Evolutionary conservation across 2,888 invertebrate genomes (phyloP).

Genomic region (Tridacna crocea): DNA sequence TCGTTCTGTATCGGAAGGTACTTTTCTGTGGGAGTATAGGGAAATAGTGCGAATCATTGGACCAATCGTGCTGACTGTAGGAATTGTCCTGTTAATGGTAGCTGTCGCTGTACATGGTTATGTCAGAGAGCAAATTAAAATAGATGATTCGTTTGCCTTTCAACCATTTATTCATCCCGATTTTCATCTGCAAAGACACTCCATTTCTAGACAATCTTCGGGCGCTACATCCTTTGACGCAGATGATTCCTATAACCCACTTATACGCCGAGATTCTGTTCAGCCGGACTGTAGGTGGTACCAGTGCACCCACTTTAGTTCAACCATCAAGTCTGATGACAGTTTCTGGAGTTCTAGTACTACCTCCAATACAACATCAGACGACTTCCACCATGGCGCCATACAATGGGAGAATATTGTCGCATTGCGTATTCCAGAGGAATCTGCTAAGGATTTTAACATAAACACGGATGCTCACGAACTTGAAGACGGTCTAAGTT

Average conservation of each 20-base stretch:
- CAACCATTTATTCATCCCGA: constrained; percentile 56
- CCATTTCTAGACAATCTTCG: constrained; percentile 1
- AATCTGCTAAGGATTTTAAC: background rate
- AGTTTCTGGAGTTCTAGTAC: constrained; percentile 2
- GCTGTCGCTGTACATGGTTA: constrained; percentile 37
- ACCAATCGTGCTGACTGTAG: constrained; percentile 29
- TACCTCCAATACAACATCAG: constrained; percentile 9
- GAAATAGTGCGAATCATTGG: constrained; percentile 43
- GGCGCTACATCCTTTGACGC: background rate
- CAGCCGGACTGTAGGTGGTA: background rate
- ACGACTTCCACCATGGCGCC: background rate
- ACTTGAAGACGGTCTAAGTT: background rate
- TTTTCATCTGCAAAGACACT: constrained; percentile 32
- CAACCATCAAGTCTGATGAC: constrained; percentile 9
- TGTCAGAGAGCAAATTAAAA: constrained; percentile 31
- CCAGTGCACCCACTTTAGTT: background rate
- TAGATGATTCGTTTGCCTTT: constrained; percentile 9
- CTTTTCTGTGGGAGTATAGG: constrained; percentile 43
- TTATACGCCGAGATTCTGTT: background rate
- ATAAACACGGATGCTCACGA: background rate
- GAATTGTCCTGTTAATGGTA: constrained; percentile 41
- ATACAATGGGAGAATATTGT: background rate
- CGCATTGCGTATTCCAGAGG: background rate
- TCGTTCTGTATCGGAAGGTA: constrained; percentile 45
- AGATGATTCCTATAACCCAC: background rate